These are phyloP conservation scores for Psittacula derbiana DNA, from an alignment of 2,797 vertebrate species.

Conservation along the genomic window DNA sequence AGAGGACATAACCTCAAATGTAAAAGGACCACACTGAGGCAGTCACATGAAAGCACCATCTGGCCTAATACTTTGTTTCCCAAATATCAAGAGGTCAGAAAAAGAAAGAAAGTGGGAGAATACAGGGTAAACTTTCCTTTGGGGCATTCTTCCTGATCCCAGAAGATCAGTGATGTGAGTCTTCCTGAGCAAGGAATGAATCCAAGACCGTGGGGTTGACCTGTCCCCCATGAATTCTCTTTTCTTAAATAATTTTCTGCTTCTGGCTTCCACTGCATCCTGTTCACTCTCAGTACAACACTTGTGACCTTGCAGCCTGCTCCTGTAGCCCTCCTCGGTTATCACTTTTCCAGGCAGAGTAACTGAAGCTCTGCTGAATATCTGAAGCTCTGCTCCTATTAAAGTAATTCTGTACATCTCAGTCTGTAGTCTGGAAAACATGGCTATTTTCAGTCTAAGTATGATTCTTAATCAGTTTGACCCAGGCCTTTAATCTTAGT, in stretches of 20 bases:
- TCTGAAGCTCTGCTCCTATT: not conserved
- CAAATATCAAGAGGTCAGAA: not conserved
- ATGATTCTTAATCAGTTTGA: not conserved
- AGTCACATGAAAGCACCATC: not conserved
- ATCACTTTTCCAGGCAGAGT: conserved; percentile 1
- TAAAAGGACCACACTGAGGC: not conserved
- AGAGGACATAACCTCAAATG: not conserved
- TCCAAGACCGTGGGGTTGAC: not conserved
- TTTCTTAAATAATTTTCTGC: not conserved
- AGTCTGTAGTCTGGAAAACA: not conserved
- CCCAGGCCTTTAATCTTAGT: not conserved
- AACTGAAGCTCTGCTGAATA: not conserved
- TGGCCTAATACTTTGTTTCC: not conserved
- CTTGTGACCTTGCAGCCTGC: conserved; percentile 9
- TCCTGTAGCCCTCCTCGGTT: not conserved
- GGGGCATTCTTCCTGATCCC: not conserved
- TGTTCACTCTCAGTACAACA: conserved; percentile 13
- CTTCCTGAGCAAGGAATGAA: not conserved
- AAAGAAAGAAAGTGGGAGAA: not conserved
- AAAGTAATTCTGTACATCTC: not conserved
- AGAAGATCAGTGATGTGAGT: not conserved
- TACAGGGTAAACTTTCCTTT: not conserved
- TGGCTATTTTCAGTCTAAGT: not conserved
- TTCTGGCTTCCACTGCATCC: conserved; percentile 48
- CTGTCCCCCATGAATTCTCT: conserved; percentile 9